Evolutionary conservation across 2,113 vertebrate species (phyloP).

Genomic region (Odocoileus virginianus): DNA sequence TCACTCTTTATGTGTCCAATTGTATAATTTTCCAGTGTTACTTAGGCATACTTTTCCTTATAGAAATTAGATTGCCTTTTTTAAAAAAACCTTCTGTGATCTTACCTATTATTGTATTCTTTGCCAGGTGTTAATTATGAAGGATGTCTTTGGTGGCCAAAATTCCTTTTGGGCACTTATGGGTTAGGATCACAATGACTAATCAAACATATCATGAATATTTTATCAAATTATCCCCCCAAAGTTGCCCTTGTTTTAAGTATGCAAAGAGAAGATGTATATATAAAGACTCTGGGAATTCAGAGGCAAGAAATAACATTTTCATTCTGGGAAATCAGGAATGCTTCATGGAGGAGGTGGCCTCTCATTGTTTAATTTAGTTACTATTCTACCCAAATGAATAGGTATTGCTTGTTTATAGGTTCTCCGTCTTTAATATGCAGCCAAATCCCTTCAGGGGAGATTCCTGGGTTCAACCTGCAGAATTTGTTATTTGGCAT

Average conservation of each 20-base stretch:
- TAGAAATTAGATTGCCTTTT: not conserved
- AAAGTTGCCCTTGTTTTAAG: not conserved
- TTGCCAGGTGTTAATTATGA: not conserved
- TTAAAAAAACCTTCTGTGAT: not conserved
- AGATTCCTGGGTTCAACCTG: not conserved
- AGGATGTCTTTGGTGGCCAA: not conserved
- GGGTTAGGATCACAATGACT: not conserved
- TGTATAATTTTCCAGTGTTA: not conserved
- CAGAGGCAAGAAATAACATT: not conserved
- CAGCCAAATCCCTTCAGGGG: not conserved
- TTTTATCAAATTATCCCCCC: not conserved
- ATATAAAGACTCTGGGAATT: not conserved
- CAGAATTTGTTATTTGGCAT: not conserved
- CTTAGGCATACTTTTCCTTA: not conserved
- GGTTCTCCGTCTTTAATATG: not conserved
- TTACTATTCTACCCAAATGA: not conserved
- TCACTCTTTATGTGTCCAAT: not conserved
- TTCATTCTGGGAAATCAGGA: not conserved
- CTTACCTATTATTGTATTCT: not conserved
- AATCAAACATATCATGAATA: not conserved
- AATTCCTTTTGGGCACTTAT: not conserved
- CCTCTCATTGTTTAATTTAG: not conserved
- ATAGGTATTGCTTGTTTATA: not conserved
- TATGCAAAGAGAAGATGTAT: not conserved
- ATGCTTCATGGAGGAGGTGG: not conserved